These are phyloP conservation scores for Escarpia spicata DNA, from an alignment of 2,888 invertebrate species.

Conservation along the genomic window DNA sequence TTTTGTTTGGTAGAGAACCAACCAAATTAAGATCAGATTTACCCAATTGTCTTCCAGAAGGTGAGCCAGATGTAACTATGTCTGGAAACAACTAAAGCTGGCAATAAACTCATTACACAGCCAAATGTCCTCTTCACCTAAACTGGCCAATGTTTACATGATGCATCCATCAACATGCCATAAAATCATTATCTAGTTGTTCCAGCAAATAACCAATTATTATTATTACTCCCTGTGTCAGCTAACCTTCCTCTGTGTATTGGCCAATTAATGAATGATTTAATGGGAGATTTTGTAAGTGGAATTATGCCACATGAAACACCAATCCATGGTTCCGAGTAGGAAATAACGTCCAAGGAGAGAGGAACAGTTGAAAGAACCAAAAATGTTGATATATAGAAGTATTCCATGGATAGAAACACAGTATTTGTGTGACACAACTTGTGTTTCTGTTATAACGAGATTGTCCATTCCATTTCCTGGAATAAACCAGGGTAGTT, in stretches of 20 bases:
- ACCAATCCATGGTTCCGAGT: neutral
- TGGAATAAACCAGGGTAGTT: no score
- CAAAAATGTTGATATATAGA: no score
- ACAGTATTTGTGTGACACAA: no score
- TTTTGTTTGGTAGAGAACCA: no score
- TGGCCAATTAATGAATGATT: neutral
- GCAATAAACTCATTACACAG: neutral
- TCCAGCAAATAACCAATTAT: neutral
- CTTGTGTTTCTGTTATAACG: no score
- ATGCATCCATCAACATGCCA: neutral
- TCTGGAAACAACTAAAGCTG: neutral
- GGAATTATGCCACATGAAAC: neutral
- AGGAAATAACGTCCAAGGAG: no score
- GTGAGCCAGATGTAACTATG: neutral
- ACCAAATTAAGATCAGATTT: neutral
- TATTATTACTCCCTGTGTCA: neutral
- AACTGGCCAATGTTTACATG: neutral
- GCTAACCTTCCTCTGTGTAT: neutral
- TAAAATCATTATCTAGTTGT: neutral
- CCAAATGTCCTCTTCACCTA: neutral
- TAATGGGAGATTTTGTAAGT: neutral
- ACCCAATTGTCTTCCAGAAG: neutral
- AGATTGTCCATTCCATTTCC: no score
- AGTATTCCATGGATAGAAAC: no score
- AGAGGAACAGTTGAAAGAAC: no score